Base-by-base conservation (phyloP, 1,140 invertebrate species). In the Hesperophylax magnus region DNA sequence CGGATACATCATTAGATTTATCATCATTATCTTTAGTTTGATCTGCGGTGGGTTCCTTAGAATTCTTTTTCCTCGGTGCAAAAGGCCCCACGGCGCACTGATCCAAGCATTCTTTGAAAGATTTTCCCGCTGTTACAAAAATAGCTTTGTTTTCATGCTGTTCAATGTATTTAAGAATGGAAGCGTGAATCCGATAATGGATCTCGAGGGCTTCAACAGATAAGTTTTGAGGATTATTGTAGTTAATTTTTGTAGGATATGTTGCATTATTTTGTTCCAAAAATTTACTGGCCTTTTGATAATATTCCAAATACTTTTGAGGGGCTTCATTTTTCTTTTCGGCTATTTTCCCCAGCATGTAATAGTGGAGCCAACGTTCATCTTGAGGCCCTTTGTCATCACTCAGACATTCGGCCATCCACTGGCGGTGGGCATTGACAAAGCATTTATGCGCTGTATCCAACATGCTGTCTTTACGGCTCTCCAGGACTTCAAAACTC, bases 191-290 rank as follows among this genome's bases (percentile, higher is more conserved):
- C 84, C 95, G 90, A 86, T 96, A 96, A 86, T 95, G 94, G 8
- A 95, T 92, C 89, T 98, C 97, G 20, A 98, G 88, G 0, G 96
- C 95, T 90, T 98, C 97, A n/a, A 98, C 93, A 5, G 96, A 93
- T 34, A 97, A 90, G 87, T 95, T 92, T 79, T 95, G 94, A 0
- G 97, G 95, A 87, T 92, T 93, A 84, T 94, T 95, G 85, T 97
- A 98, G 77, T 92, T 94, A 67, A 98, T 97, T 90, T 95, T 95
- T 24, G 92, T 90, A 0, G 97, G 97, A 90, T 98, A 98, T 18
- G 92, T 92, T 1, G 97, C 97, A 69, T 94, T 93, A 82, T 95
- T 95, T 87, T 96, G 92, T 85, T 95, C 92, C 47, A 98, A 88
- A 86, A 94, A 92, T 85, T 93, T 91, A 24, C 93, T 92, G 20